Evolutionary conservation across 1,140 invertebrate genomes (phyloP), one percentile per base, ranked within the genome.

Genomic region (Venustaconcha ellipsiformis): DNA sequence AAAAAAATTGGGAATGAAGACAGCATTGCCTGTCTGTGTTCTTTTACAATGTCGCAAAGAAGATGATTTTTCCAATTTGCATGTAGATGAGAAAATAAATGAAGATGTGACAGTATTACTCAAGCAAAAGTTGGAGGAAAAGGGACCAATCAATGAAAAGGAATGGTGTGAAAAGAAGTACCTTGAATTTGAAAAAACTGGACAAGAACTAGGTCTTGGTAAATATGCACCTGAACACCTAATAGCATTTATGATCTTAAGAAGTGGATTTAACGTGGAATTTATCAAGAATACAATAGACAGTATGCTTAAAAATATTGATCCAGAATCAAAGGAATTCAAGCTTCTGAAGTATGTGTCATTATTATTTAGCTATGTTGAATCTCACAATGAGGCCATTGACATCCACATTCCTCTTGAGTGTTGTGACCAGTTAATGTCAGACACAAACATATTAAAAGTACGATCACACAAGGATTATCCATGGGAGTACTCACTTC

Each of bases 221-320:
- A 37, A n/a, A 20, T 69, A 58, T 57, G 14, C 30, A 64, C 73
- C 57, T 17, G 59, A 69, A 63, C 60, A 73, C 57, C 67, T 78
- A 20, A 68, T 78, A 59, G 69, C 76, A 48, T 78, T 78, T 65
- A 74, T 78, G 67, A 74, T 78, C 30, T 59, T 78, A 12, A 58
- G 76, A 57, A 13, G 58, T 23, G 63, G 37, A 0, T 78, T 78
- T 26, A 78, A 74, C 26, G 0, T 55, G 14, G 71, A 74, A 62
- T 78, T 30, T 23, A 67, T 78, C 18, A 78, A 70, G 57, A 74
- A 60, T 56, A 78, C 71, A 55, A 74, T 78, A 8, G 15, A 67
- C 12, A 15, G 12, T 14, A 57, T 78, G 15, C 26, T 78, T 0
- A 58, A 12, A 8, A 48, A 57, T 26, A 72, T 73, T 57, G 30